Base-by-base conservation (phyloP, 1,140 invertebrate genomes). In the Neodiprion virginianus region DNA sequence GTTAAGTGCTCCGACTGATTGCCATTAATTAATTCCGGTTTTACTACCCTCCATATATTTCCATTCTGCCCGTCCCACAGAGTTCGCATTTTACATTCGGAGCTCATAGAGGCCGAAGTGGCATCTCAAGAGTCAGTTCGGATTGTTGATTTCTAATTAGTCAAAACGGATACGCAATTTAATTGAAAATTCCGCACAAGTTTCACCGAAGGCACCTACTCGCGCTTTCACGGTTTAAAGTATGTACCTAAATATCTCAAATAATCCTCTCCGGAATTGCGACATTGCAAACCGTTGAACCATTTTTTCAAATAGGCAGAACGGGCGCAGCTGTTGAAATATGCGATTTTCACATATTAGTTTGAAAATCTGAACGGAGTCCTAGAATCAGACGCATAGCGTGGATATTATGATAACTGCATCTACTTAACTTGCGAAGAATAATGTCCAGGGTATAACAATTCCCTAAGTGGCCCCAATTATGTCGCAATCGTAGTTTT, bases 11-110 rank as follows among this genome's bases (percentile, higher is more conserved):
- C 65, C 69, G 49, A 77, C 40, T 74, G 76, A 79, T 77, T 77
- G 76, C 72, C 66, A 75, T 75, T 77, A 75, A 79, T 79, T 79
- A 77, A 79, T 77, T 77, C 68, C 76, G 69, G 71, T 67, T 75
- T 74, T 69, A 75, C 76, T 65, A 70, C 40, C 76, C 67, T 72
- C 68, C 67, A 47, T 50, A 47, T 71, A 21, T 71, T 40, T 47
- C 7, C 17, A 21, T n/a, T 23, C 68, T 11, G 23, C 68, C 47
- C 14, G 11, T 11, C 11, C 14, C 47, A 47, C 23, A 23, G 11
- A 11, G 68, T 12, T 69, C 47, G 14, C 4, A 14, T 69, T 21
- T 69, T 69, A 23, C 68, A 69, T 69, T 69, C 47, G 23, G 12
- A 69, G 68, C 11, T 69, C 21, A 28, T 21, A 23, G 47, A 69